Evolutionary conservation across 2,113 vertebrate genomes (phyloP).

Genomic region (Crotalus viridis): DNA sequence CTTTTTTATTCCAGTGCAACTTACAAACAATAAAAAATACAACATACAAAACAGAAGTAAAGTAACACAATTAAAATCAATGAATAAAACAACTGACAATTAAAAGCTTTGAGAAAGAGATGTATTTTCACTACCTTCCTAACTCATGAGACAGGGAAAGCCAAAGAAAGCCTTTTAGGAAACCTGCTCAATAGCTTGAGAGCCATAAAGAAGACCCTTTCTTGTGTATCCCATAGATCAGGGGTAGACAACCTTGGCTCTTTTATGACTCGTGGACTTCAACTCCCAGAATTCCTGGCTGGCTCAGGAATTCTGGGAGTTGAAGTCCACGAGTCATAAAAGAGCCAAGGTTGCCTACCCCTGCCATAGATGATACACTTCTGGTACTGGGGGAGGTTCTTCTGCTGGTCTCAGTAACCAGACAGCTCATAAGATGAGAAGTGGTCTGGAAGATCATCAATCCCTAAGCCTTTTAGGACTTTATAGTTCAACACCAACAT

Average conservation of each 20-base stretch:
- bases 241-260: too few species aligned
- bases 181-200: background rate
- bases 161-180: background rate
- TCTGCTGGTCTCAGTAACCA: background rate
- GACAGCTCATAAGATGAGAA: background rate
- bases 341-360: too few species aligned
- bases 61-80: background rate
- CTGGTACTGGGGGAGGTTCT: background rate
- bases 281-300: too few species aligned
- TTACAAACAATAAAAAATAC: background rate
- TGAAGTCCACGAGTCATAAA: too few species aligned
- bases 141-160: background rate
- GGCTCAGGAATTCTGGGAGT: too few species aligned
- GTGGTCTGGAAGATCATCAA: background rate
- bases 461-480: background rate
- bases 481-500: background rate
- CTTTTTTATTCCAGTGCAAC: background rate
- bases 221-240: background rate
- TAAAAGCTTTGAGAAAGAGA: background rate
- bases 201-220: background rate
- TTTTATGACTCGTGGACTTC: too few species aligned
- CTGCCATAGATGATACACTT: background rate
- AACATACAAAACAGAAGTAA: background rate
- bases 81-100: background rate
- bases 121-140: background rate